Evolutionary conservation across 23 tunicate species (phyloP), one percentile per base, ranked within the genome.

Genomic region (Styela plicata): DNA sequence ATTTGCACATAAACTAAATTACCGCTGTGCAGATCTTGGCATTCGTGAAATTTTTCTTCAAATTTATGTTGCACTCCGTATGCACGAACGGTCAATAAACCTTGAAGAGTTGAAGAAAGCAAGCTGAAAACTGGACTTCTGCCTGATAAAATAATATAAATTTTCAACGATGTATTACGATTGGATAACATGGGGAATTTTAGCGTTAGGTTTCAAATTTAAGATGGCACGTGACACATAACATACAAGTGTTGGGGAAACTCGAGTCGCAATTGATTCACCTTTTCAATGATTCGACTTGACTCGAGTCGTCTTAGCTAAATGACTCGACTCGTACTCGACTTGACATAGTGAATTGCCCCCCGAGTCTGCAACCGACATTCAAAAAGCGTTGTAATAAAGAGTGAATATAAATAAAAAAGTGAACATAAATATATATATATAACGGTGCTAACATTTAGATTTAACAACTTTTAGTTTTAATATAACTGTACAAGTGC

Each of bases 41-140:
- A 53, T 32, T 80, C 29, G 64, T 96, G 85, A 57, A 87, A 96
- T 20, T 80, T 80, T 17, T 84, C 27, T n/a, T 37, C 86, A 75
- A 85, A 85, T 31, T 78, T 2, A 0, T 87, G 80, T 73, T 96
- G 84, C 74, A 82, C 82, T 23, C 65, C 34, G 35, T 91, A 96
- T 21, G 99, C 89, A 66, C 94, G 85, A 3, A 96, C 82, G 1
- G 94, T 86, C 0, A 85, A 27, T 31, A 91, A 36, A n/a, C 99
- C 99, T 34, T 88, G 82, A 0, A 96, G 27, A 0, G 99, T 87
- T 52, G 86, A 65, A 2, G 93, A 87, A 0, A 96, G 68, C 28
- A 78, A 87, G 32, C 87, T 63, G 79, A 91, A 96, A 36, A 96
- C 90, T 28, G 99, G 99, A 63, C 97, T 91, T 34, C 99, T 80